phyloP scores from a whole-genome alignment of 1,140 invertebrate species.

The Zaprionus vittiger region DNA sequence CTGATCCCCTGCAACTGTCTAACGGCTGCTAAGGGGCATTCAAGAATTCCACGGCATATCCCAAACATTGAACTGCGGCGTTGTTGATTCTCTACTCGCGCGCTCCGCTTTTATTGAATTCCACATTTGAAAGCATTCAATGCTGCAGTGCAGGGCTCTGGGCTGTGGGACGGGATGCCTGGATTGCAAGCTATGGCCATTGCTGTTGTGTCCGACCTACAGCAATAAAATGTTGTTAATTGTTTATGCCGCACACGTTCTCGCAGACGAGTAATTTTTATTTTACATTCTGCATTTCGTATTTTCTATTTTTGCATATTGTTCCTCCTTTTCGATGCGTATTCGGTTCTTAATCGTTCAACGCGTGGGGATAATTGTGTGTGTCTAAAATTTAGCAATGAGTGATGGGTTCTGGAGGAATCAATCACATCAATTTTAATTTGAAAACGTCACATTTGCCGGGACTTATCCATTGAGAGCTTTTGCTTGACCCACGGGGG shows the following conservation, averaged over 20 bases:
- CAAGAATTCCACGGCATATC: slow-evolving; percentile 16
- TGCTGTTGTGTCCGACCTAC: slow-evolving; percentile 16
- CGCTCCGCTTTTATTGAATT: slow-evolving; percentile 57
- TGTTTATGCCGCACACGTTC: slow-evolving; percentile 71
- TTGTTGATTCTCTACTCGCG: slow-evolving; percentile 17
- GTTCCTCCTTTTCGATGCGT: no score
- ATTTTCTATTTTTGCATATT: slow-evolving; percentile 1
- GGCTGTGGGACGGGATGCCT: not conserved
- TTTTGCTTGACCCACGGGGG: slow-evolving; percentile 10
- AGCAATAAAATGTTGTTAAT: slow-evolving; percentile 69
- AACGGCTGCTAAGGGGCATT: not conserved
- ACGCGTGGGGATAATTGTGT: slow-evolving; percentile 1
- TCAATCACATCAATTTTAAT: slow-evolving; percentile 31
- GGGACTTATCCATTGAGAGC: not conserved
- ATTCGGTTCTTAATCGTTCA: not conserved
- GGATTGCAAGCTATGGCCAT: slow-evolving; percentile 60
- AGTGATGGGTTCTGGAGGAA: not conserved
- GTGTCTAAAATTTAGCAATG: slow-evolving; percentile 20
- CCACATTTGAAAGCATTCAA: slow-evolving; percentile 50
- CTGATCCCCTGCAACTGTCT: not conserved
- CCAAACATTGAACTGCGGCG: slow-evolving; percentile 10
- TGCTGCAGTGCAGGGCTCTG: slow-evolving; percentile 15
- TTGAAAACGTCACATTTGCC: slow-evolving; percentile 10
- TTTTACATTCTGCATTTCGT: slow-evolving; percentile 48
- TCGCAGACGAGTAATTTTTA: slow-evolving; percentile 58